These are phyloP conservation scores for Metalampra italica DNA, from an alignment of 2,888 invertebrate species.

Conservation along the genomic window DNA sequence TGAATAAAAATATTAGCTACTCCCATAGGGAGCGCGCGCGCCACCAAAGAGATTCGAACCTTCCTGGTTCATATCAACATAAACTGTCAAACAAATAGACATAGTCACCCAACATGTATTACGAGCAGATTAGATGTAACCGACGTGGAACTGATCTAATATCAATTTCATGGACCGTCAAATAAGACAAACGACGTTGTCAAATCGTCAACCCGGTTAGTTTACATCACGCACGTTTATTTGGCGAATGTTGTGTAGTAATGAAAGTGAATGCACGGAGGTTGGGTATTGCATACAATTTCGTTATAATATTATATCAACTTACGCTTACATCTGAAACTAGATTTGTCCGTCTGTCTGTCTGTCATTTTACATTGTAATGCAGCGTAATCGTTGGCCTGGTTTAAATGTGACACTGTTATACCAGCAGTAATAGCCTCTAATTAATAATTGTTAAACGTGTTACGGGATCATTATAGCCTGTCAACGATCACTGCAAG, in stretches of 20 bases:
- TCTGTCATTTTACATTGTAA: slow-evolving; percentile 1
- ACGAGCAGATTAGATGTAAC: too few relatives aligned
- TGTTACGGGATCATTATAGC: too few relatives aligned
- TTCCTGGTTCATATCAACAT: neutral
- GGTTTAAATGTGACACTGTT: neutral
- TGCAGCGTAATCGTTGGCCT: neutral
- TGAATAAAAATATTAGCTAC: too few relatives aligned
- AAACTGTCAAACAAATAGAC: neutral
- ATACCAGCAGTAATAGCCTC: too few relatives aligned
- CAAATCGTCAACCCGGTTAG: neutral
- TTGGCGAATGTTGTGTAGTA: slow-evolving; percentile 1
- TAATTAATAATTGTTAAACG: too few relatives aligned
- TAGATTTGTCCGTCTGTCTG: neutral
- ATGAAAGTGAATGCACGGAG: slow-evolving; percentile 4
- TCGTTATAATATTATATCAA: neutral
- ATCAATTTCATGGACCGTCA: neutral
- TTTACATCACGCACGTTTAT: neutral
- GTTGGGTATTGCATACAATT: neutral
- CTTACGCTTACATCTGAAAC: neutral
- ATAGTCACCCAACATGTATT: too few relatives aligned
- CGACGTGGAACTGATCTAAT: neutral
- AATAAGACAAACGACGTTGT: neutral
- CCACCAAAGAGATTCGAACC: too few relatives aligned
- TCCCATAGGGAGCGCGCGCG: too few relatives aligned
- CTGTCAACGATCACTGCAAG: too few relatives aligned